phyloP scores from a whole-genome alignment of 2,888 invertebrate species.

The Philhelius pedissequus region DNA sequence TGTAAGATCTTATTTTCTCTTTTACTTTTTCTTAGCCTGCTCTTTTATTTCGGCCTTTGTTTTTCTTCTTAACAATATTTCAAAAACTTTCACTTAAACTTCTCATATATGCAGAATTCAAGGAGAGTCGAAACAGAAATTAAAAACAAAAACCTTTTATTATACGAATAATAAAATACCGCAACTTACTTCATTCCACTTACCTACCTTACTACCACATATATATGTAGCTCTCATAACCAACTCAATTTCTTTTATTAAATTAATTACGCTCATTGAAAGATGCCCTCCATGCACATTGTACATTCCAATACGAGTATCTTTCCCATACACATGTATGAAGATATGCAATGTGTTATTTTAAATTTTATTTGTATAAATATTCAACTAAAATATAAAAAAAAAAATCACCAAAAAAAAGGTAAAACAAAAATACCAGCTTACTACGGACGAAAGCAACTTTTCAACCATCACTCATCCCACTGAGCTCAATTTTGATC shows the following conservation, averaged over 20 bases:
- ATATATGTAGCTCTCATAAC: background rate
- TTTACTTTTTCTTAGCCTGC: too few species aligned
- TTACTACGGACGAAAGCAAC: background rate
- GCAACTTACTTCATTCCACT: background rate
- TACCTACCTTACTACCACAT: background rate
- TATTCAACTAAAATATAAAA: conserved; percentile 22
- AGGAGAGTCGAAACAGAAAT: too few species aligned
- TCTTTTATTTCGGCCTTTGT: too few species aligned
- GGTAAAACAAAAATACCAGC: too few species aligned
- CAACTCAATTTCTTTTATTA: conserved; percentile 51
- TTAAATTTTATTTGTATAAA: background rate
- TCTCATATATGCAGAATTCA: too few species aligned
- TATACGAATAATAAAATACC: background rate
- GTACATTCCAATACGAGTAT: background rate
- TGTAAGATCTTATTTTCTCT: too few species aligned
- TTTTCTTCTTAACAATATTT: too few species aligned
- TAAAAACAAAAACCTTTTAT: too few species aligned
- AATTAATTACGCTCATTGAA: conserved; percentile 57
- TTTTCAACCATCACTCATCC: background rate
- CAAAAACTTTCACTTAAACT: too few species aligned
- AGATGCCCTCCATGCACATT: conserved; percentile 1
- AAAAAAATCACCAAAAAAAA: conserved; percentile 27
- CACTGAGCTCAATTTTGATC: background rate
- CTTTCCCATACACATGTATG: background rate
- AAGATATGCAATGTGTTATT: background rate